Base-by-base conservation (phyloP, 2,888 invertebrate genomes). In the Melanotus villosus region DNA sequence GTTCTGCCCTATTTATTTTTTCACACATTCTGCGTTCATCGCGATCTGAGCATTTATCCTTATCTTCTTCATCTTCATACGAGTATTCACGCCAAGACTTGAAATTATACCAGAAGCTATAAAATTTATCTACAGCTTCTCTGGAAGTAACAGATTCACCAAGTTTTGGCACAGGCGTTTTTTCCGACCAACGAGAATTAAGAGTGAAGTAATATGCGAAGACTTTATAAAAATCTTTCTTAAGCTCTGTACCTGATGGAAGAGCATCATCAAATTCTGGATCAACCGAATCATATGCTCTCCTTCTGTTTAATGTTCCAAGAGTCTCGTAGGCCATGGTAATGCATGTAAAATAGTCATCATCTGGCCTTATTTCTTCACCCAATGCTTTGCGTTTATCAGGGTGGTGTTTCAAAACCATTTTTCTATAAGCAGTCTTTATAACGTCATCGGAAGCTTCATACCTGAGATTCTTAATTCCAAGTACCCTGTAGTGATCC, bases 61-160 rank as follows among this genome's bases (percentile, higher is more conserved):
- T 99, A 81, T 99, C 99, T 83, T 99, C 99, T 85, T 99, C 98
- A 83, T 99, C 99, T 76, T 98, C 87, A 83, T 99, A 99, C 1
- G 99, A 99, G 85, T 94, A 99, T 83, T 99, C 99, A 71, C 99
- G 89, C 99, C 99, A 99, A 0, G 99, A 98, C 76, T 98, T 97
- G 85, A 99, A 99, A 79, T 96, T 93, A 84, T 95, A 98, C 99
- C 99, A 99, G 84, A 98, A 99, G 12, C 93, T 92, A 83, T 99
- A 99, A 86, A 99, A 99, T 50, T 88, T 86, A 81, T 99, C 97
- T 0, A 99, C 98, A 79, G 94, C 91, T 73, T 93, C 92, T 60
- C 96, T 88, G 1, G 91, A 86, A 60, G 94, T 91, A 67, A 92
- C 87, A n/a, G 90, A 89, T 80, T 91, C 90, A 10, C 92, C 89